Evolutionary conservation across 2,888 invertebrate genomes (phyloP), one percentile per base, ranked within the genome.

Genomic region (Ceriagrion tenellum): DNA sequence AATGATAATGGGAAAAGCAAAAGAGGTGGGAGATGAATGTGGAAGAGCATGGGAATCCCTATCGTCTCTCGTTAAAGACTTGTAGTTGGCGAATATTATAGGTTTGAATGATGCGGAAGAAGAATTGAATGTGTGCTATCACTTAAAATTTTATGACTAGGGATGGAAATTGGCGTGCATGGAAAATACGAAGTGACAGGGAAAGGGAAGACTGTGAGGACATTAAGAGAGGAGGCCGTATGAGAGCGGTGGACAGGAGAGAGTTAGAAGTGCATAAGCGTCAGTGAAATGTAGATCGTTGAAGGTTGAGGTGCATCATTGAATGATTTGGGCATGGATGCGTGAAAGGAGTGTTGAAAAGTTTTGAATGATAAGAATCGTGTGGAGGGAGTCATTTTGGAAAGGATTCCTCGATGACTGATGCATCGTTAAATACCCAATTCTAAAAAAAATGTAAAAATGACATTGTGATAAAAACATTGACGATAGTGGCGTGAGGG

Each of bases 1-100:
- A 81, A 81, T 81, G 35, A 81, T 81, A 81, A 81, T 81, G 81
- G 81, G 81, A 81, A 81, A 81, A 59, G 93, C 35, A 93, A 93
- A 93, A 30, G 93, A 69, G 69, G 90, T 63, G 20, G 47, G 47
- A 59, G 47, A 35, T 63, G 93, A 20, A 91, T 63, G 91, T 63
- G 63, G n/a, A 40, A 69, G 63, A 69, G 26, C 30, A 30, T 35
- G 30, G 81, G 81, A 81, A 81, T 81, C 26, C 35, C 81, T 81
- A 81, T 81, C 81, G 81, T 81, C 35, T 81, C 81, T 81, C 81
- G 81, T 81, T 81, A 35, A 35, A 81, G 81, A 35, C 35, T n/a
- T 81, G 81, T 81, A 81, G 81, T 81, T 81, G 35, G 81, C 35
- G 81, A 81, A 81, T 35, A 81, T 81, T 81, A 81, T 81, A 81